Evolutionary conservation across 23 tunicate species (phyloP), one percentile per base, ranked within the genome.

Genomic region (Phallusia fumigata): DNA sequence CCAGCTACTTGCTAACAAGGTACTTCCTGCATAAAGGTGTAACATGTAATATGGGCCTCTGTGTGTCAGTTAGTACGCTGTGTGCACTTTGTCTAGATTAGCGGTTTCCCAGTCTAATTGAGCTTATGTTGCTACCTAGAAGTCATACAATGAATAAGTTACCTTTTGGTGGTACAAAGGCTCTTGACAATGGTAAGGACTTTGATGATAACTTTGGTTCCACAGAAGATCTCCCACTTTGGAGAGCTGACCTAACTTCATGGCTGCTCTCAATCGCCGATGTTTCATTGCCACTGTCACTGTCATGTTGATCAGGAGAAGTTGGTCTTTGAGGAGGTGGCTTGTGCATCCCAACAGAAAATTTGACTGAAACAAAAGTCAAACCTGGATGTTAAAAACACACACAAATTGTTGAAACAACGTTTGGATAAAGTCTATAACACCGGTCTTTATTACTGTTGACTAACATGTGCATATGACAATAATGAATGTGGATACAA

Each of bases 291-390:
- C 10, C 5, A 13, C 28, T 22, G 11, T 24, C 69, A 58, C 0
- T 22, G 31, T 49, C 75, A 31, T 2, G 36, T 19, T 83, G 81
- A 34, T 69, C 75, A 28, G 95, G 95, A 1, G 97, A 92, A 15
- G 97, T 84, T 28, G 97, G 97, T 40, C 97, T 79, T 64, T 92
- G 97, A 0, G 97, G 97, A 33, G 95, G 95, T 19, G 88, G 87
- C 13, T 75, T 75, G 73, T 50, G 73, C 84, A 80, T 73, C 22
- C 80, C 73, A 53, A 65, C 32, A 24, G 32, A 31, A 69, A 80
- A 80, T 75, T 80, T 86, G 0, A 49, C 90, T 86, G 82, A 34
- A 51, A 58, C 28, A 58, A n/a, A n/a, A n/a, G n/a, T n/a, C n/a
- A n/a, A n/a, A n/a, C n/a, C n/a, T n/a, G n/a, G n/a, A n/a, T n/a